Evolutionary conservation across 2,888 invertebrate genomes (phyloP).

Genomic region (Cordylochernes scorpioides): DNA sequence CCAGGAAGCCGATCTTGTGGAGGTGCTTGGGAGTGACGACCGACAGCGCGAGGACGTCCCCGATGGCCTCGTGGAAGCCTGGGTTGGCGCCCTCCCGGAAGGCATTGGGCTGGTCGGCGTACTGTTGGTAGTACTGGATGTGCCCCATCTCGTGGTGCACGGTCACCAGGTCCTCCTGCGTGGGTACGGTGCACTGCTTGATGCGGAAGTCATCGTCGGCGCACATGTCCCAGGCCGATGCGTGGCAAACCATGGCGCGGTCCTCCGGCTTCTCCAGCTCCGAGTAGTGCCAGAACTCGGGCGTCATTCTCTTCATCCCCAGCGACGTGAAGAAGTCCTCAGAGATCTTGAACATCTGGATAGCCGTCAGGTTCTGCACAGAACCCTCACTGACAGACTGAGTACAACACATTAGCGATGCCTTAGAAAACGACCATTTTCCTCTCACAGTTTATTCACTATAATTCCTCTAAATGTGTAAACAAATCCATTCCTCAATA

Average conservation of each 20-base stretch:
- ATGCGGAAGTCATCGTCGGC: conserved; percentile 54
- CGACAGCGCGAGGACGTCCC: conserved; percentile 39
- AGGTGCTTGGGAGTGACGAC: conserved; percentile 36
- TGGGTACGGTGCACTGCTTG: conserved; percentile 60
- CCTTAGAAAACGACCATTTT: too few species aligned
- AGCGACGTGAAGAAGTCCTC: conserved; percentile 56
- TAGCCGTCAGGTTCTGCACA: conserved; percentile 19
- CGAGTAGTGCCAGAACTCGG: conserved; percentile 57
- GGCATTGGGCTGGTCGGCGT: conserved; percentile 38
- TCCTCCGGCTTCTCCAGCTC: conserved; percentile 46
- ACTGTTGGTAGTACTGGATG: conserved; percentile 44
- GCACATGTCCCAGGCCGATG: conserved; percentile 68
- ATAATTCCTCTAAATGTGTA: too few species aligned
- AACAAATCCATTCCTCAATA: too few species aligned
- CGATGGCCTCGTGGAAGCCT: conserved; percentile 41
- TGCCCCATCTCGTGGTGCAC: conserved; percentile 67
- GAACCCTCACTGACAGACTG: too few species aligned
- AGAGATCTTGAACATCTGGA: conserved; percentile 44
- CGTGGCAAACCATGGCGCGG: conserved; percentile 43
- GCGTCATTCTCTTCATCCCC: conserved; percentile 48
- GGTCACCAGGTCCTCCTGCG: conserved; percentile 57
- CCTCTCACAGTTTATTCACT: too few species aligned
- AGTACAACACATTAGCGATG: too few species aligned
- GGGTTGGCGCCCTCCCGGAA: conserved; percentile 53
- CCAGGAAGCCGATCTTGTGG: conserved; percentile 33